Conservation (phyloP, 1,140 invertebrate species). For the Pectinophora gossypiella region DNA sequence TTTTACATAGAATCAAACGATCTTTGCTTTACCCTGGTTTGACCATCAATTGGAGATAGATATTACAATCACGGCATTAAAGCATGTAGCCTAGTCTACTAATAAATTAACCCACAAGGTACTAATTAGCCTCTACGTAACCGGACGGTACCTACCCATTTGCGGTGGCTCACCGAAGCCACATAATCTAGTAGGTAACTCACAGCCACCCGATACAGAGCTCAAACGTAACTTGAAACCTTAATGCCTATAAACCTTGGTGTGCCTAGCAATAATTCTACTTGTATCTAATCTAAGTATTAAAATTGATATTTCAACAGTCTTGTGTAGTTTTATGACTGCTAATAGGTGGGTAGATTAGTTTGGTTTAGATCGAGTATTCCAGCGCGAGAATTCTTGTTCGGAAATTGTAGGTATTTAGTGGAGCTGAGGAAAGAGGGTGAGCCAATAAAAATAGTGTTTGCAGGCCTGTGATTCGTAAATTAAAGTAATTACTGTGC, state of each 20-base stretch:
- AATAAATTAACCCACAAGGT: too few species aligned
- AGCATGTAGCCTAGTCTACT: too few species aligned
- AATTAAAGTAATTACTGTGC: background rate
- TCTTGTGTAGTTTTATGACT: background rate
- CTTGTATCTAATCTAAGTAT: background rate
- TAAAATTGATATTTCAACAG: background rate
- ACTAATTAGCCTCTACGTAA: background rate
- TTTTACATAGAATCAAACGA: too few species aligned
- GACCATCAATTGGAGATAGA: too few species aligned
- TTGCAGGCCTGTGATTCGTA: background rate
- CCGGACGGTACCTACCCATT: background rate
- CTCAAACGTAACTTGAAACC: conserved; percentile 16
- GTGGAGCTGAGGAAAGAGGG: background rate
- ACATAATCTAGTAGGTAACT: conserved; percentile 41
- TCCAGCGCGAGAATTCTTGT: background rate
- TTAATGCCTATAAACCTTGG: background rate
- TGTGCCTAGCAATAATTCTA: background rate
- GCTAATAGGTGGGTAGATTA: background rate
- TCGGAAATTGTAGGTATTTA: background rate
- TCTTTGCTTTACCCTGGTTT: too few species aligned
- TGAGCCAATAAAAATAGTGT: background rate
- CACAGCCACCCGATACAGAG: conserved; percentile 53
- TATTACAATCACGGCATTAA: too few species aligned
- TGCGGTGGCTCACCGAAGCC: conserved; percentile 32
- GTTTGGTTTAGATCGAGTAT: background rate